Evolutionary conservation across 2,888 invertebrate species (phyloP), one percentile per base, ranked within the genome.

Genomic region (Chorisops tibialis): DNA sequence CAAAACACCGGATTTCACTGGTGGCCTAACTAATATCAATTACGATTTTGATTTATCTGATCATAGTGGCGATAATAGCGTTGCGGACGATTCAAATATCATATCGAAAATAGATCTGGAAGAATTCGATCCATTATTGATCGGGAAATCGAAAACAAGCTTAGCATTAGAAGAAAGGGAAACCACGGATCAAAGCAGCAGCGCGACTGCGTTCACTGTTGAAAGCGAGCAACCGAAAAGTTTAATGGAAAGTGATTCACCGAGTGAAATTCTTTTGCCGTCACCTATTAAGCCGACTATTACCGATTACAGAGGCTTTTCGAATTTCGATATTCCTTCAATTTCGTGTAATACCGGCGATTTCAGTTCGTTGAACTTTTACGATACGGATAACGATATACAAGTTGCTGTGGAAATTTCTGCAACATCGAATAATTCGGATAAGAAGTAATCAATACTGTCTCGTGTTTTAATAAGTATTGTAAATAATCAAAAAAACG

Each of bases 41-140:
- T 89, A 89, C 67, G 89, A 89, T 68, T 87, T 89, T 61, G 88
- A 89, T 73, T 78, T 88, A 62, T 88, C 88, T 3, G 89, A 89
- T 74, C 78, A 87, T 41, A 88, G 88, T 69, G 86, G 83, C 0
- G 89, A 89, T 7, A 88, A 87, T 70, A 88, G 87, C 67, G 79
- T 83, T 21, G 84, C 85, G 0, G 88, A 88, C 35, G 80, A 80
- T 64, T 9, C 41, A 21, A 83, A 84, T 69, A 76, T 1, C 68
- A 79, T 21, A 78, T 73, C 66, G 72, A 80, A 75, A 65, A 62
- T 74, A 1, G 74, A 75, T 64, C 68, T 78, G 11, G 74, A 73
- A 19, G 78, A 79, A 67, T 79, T 79, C 60, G 79, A 79, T 73
- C 78, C 78, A 1, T 67, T 77, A 11, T 19, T 54, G 2, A 18